phyloP scores from a whole-genome alignment of 2,888 invertebrate genomes.

The Graphium colonna region DNA sequence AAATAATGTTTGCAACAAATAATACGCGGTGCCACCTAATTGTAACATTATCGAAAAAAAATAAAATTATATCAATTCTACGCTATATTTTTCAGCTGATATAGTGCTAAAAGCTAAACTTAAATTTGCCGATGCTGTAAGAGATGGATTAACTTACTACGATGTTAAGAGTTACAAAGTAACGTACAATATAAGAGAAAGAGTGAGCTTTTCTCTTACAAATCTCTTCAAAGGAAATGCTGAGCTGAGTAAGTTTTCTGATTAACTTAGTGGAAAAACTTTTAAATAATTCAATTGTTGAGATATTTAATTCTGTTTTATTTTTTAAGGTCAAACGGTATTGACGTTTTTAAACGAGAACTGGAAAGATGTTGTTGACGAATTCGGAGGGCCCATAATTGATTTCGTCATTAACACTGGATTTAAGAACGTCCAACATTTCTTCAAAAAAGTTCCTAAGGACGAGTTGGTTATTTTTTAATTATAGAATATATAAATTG shows the following conservation, averaged over 20 bases:
- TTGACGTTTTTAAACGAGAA: conserved; percentile 55
- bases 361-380: conserved; percentile 53
- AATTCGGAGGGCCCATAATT: conserved; percentile 54
- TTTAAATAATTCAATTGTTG: no score
- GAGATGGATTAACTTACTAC: conserved; percentile 49
- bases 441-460: conserved; percentile 51
- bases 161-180: conserved; percentile 43
- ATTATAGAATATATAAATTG: no score
- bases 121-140: conserved; percentile 43
- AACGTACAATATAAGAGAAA: conserved; percentile 42
- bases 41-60: no score
- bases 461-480: conserved; percentile 41
- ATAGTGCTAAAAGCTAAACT: conserved; percentile 36
- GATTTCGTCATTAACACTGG: conserved; percentile 39
- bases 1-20: no score
- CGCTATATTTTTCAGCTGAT: conserved; percentile 46
- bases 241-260: conserved; percentile 51
- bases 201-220: conserved; percentile 45
- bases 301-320: no score
- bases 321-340: conserved; percentile 56
- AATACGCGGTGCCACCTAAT: no score
- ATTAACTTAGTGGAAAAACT: no score
- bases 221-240: conserved; percentile 60
- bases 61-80: conserved; percentile 18
- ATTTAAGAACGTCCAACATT: conserved; percentile 39